These are phyloP conservation scores for Palloptera scutellata DNA, from an alignment of 2,888 invertebrate genomes.

Conservation along the genomic window DNA sequence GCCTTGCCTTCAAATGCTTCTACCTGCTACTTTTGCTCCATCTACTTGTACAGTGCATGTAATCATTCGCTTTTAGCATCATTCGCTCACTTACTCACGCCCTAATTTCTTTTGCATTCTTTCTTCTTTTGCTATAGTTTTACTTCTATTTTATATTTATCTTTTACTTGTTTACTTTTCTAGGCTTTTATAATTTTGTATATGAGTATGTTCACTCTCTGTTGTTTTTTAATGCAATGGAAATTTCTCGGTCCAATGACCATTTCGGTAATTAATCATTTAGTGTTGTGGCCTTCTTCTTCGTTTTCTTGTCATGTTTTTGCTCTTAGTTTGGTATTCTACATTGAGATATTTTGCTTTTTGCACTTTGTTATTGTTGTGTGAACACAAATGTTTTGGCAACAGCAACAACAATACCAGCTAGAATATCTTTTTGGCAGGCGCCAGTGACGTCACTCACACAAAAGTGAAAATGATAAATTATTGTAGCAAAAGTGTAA, in stretches of 20 bases:
- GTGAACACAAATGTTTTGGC: too few relatives aligned
- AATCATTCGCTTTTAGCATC: too few relatives aligned
- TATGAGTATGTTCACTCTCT: background rate
- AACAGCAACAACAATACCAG: too few relatives aligned
- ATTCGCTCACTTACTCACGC: background rate
- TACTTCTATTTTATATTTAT: background rate
- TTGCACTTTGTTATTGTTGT: too few relatives aligned
- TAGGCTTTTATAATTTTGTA: conserved; percentile 2
- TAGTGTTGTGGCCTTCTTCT: background rate
- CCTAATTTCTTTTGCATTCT: background rate
- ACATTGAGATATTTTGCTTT: too few relatives aligned
- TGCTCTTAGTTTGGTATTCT: too few relatives aligned
- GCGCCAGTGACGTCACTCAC: background rate
- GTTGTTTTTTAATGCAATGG: background rate
- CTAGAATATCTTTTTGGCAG: conserved; percentile 1
- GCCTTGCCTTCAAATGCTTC: conserved; percentile 1
- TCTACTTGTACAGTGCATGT: background rate
- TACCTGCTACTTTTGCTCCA: background rate
- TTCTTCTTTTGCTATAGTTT: background rate
- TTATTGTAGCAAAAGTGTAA: background rate
- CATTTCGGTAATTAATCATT: conserved; percentile 26
- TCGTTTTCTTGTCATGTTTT: background rate
- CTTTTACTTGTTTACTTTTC: background rate
- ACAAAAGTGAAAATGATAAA: conserved; percentile 23
- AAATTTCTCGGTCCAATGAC: conserved; percentile 6